Evolutionary conservation across 2,888 invertebrate species (phyloP), one percentile per base, ranked within the genome.

Genomic region (Ectemnius lituratus): DNA sequence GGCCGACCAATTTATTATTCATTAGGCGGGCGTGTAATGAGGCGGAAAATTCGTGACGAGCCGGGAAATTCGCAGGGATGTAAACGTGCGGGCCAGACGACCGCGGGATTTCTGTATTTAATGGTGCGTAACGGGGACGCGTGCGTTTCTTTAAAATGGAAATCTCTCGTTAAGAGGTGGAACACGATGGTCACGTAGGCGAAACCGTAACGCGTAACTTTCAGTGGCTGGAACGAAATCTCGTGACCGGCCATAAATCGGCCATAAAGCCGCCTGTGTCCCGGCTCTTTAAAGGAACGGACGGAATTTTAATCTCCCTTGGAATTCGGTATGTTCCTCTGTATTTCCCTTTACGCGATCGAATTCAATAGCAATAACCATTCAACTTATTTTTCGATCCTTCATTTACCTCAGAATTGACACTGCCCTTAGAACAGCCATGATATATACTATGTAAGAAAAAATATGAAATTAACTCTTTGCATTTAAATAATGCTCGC

Each of bases 141-240:
- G 68, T 66, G 67, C 71, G 65, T 68, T 66, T 68, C 49, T 65
- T 68, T 23, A 60, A 68, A 75, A 65, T 57, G 62, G 49, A 67
- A 66, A 70, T 58, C 70, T 45, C 66, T 76, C 67, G 45, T 66
- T 67, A 45, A 46, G 66, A 75, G 49, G 13, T 46, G 27, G 45
- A 61, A 52, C 37, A 37, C 60, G 61, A 72, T 61, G 60, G 45
- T 45, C 62, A 20, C 46, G 67, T 62, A 37, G 59, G 65, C 62
- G 27, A 68, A 75, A 56, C 68, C 67, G 63, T 61, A 37, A 75
- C 68, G 75, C 52, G n/a, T 69, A 77, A 72, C 57, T 66, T 72
- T 63, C 67, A 58, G 66, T 23, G 23, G 23, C 23, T 23, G 23
- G 23, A 23, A 23, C 23, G 23, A 23, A 23, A 23, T 58, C 68